phyloP scores from a whole-genome alignment of 2,113 vertebrate species.

The Vidua chalybeata region DNA sequence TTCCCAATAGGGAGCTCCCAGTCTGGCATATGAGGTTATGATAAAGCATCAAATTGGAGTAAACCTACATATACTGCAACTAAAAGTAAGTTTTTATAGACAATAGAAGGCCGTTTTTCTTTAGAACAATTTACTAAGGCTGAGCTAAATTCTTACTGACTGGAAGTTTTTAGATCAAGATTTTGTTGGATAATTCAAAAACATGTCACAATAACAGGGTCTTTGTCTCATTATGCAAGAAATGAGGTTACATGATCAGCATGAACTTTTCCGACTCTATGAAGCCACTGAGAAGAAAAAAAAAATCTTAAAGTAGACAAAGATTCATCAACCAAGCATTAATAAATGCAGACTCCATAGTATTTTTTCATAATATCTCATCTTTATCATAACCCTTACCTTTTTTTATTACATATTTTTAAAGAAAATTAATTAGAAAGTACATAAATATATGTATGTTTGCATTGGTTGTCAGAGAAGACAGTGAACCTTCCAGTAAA shows the following conservation, averaged over 20 bases:
- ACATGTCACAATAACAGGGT: neutral
- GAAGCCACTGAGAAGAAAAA: neutral
- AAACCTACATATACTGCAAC: neutral
- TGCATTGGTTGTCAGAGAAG: neutral
- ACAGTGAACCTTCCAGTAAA: neutral
- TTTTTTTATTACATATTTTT: neutral
- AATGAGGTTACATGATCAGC: neutral
- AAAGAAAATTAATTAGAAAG: neutral
- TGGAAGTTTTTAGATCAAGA: neutral
- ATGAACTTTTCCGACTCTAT: neutral
- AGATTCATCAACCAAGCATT: neutral
- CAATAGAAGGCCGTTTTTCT: neutral
- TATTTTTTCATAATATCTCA: neutral
- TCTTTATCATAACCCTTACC: neutral
- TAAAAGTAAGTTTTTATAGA: neutral
- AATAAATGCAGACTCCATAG: neutral
- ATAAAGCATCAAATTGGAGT: neutral
- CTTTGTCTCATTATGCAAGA: neutral
- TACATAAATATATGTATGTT: neutral
- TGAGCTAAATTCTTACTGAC: neutral
- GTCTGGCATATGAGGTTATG: neutral
- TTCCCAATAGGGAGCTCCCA: neutral
- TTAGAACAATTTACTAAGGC: neutral
- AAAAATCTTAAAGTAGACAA: neutral
- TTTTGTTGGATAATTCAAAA: neutral